Conservation (phyloP, 2,888 invertebrate genomes). For the Tolmerus cingulatus region DNA sequence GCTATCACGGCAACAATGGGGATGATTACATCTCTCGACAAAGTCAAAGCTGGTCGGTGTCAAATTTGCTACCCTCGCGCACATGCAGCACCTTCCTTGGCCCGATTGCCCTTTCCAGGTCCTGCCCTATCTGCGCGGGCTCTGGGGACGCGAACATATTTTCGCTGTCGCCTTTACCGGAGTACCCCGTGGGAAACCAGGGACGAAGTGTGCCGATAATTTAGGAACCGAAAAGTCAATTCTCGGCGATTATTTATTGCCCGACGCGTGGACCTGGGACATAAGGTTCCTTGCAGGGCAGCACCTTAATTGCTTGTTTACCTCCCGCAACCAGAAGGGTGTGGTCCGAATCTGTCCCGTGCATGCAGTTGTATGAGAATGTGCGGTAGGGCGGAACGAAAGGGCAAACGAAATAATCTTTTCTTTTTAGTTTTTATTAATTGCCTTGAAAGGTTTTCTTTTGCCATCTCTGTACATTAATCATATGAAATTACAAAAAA, state of each 20-base stretch:
- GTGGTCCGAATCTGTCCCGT: not conserved
- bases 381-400: not conserved
- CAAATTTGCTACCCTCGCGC: slow-evolving; percentile 47
- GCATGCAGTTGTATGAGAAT: not conserved
- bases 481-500: not conserved
- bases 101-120: slow-evolving; percentile 29
- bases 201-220: slow-evolving; percentile 46
- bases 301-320: slow-evolving; percentile 38
- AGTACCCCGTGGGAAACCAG: slow-evolving; percentile 45
- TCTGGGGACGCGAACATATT: slow-evolving; percentile 43
- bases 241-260: slow-evolving; percentile 31
- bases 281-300: not conserved
- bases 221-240: slow-evolving; percentile 42
- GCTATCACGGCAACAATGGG: slow-evolving; percentile 15
- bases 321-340: not conserved
- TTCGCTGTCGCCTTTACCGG: slow-evolving; percentile 43
- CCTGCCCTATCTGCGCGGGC: not conserved
- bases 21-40: slow-evolving; percentile 44
- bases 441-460: not conserved
- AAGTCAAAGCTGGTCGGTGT: slow-evolving; percentile 47
- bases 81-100: slow-evolving; percentile 32
- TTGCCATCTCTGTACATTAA: not conserved
- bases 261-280: not conserved
- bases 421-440: not conserved
- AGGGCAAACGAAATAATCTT: not conserved